A percentile compares a stretch with the other conserved stretches of the same genome.
Evolutionary conservation across 2,113 vertebrate genomes (phyloP).

Genomic region (Daubentonia madagascariensis): DNA sequence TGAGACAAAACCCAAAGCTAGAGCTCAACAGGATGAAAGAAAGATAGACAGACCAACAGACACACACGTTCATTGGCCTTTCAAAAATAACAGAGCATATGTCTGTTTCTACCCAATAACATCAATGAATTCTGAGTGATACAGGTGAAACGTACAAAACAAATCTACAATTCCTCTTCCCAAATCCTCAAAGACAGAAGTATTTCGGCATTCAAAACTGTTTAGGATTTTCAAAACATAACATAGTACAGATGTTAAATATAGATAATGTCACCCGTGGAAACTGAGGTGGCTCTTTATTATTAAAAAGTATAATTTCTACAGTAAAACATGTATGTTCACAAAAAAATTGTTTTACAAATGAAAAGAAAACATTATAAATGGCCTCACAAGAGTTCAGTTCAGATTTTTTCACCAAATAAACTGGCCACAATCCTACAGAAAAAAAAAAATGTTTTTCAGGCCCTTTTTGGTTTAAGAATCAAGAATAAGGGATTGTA

Average conservation of each 20-base stretch:
- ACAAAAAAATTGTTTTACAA: slow-evolving; percentile 3
- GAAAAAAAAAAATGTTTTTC: not conserved
- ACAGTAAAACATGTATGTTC: not conserved
- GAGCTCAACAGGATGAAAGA: not conserved
- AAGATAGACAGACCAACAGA: not conserved
- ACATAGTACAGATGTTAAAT: not conserved
- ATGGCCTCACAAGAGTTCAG: not conserved
- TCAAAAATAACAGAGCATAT: not conserved
- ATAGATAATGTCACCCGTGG: not conserved
- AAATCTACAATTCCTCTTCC: not conserved
- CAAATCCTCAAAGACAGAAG: not conserved
- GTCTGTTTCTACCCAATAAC: not conserved
- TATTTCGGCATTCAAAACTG: not conserved
- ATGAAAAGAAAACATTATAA: not conserved
- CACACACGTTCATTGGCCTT: not conserved
- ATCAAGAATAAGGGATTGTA: not conserved
- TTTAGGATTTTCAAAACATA: not conserved
- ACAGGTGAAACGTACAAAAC: not conserved
- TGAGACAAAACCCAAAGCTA: not conserved
- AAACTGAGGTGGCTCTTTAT: not conserved
- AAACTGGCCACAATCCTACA: not conserved
- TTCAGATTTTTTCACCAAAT: not conserved
- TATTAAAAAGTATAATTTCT: not conserved
- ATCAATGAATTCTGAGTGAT: not conserved
- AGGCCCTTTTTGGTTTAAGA: not conserved